Evolutionary conservation across 2,113 vertebrate species (phyloP).

Genomic region (Dicrurus megarhynchus): DNA sequence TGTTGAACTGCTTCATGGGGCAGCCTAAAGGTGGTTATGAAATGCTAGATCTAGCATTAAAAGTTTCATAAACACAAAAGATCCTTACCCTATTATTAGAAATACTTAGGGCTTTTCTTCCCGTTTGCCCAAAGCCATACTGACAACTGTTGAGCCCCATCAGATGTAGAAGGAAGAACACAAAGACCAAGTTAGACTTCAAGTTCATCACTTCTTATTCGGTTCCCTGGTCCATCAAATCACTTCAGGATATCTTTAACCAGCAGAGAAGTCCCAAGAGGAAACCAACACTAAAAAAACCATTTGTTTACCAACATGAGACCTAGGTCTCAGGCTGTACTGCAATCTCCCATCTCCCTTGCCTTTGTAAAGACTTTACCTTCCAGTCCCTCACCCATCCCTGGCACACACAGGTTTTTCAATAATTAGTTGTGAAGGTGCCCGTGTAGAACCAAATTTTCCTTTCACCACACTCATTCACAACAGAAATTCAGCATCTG

Average conservation of each 20-base stretch:
- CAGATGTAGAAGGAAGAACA: not conserved
- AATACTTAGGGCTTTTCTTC: not conserved
- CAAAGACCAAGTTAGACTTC: not conserved
- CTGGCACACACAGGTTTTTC: fast-evolving
- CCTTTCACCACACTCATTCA: not conserved
- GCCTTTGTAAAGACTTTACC: not conserved
- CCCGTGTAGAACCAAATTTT: not conserved
- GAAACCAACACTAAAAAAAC: not conserved
- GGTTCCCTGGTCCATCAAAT: not conserved
- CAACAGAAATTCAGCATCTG: not conserved
- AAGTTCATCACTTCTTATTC: not conserved
- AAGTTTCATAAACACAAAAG: not conserved
- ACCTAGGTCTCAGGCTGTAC: not conserved
- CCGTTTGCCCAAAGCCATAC: not conserved
- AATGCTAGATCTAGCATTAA: not conserved
- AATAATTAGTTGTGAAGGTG: not conserved
- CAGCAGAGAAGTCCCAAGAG: not conserved
- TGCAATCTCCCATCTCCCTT: not conserved
- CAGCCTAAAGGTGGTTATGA: not conserved
- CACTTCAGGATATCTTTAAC: not conserved
- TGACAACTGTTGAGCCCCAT: not conserved
- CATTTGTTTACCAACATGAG: not conserved
- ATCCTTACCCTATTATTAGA: not conserved
- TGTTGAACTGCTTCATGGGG: not conserved
- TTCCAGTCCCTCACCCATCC: not conserved